Base-by-base conservation (phyloP, 2,113 vertebrate genomes). In the Pelecanoides urinatrix region DNA sequence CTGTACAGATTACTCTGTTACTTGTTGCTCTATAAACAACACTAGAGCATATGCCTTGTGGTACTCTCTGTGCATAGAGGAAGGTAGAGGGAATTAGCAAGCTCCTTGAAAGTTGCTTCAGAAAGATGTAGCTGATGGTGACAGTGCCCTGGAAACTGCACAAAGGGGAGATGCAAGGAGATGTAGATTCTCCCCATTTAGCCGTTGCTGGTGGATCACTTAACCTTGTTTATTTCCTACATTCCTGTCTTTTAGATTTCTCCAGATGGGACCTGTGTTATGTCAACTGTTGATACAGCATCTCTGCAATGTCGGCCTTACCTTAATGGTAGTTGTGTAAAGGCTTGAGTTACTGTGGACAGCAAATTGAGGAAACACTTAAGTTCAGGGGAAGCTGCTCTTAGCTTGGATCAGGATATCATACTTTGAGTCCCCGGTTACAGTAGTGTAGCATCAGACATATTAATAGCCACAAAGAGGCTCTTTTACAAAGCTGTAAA, bases 91-190 rank as follows among this genome's bases (percentile, higher is more conserved):
- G 26, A 83, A 62, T 56, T 29, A 10, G 45, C 1, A n/a, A 58
- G 45, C 14, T 72, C 27, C 34, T 38, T 73, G 14, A 34, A 67
- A 94, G 34, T 11, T 62, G 13, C 50, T 72, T 86, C 11, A 53
- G 80, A 79, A 86, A 70, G 40, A 26, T 70, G 13, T 29, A 70
- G n/a, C 29, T 63, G n/a, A 34, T 38, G 36, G 50, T 63, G 72
- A 14, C 19, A 42, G 16, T 59, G 27, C 55, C 55, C 42, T 84
- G 45, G 59, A 67, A 91, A 80, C 25, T 0, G 2, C 53, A 20
- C 13, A 14, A 32, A 80, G 38, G 0, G 0, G 1, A 5, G 17
- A 10, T 34, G 12, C 13, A n/a, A 82, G 21, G 52, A 75, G 11
- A 32, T 45, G 20, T 56, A 44, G 23, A 52, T 65, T 88, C 23